Base-by-base conservation (phyloP, 2,797 vertebrate genomes). In the Epinephelus malabaricus region DNA sequence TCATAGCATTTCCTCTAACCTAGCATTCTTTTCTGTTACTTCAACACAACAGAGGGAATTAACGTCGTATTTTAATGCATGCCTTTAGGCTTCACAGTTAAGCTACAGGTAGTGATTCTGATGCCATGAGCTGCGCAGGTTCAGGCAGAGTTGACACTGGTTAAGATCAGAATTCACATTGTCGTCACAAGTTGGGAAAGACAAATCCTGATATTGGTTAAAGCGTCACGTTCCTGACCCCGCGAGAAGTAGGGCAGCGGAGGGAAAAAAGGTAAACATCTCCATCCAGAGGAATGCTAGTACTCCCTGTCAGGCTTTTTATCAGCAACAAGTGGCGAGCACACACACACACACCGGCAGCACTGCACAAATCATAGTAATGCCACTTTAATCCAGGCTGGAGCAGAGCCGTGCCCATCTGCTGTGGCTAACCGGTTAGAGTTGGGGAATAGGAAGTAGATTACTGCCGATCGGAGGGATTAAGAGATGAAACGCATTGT, bases 381-480 rank as follows among this genome's bases (percentile, higher is more conserved):
- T 86, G 69, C 72, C 81, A 75, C 71, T 78, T 83, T 88, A 92
- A 87, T 90, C 87, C 81, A 67, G 78, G 82, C 56, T 74, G 46
- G 55, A 83, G 51, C 54, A 69, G 62, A 79, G 76, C 69, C 19
- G 15, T 63, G 78, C 69, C 90, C 92, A 92, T 95, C 93, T 94
- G 90, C 77, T 88, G 77, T 23, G 71, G 86, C 51, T 81, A 78
- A 89, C 76, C 79, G 40, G 73, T 70, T 69, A 5, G 62, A 63
- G 55, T 80, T 81, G 27, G 60, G 76, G 82, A 84, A 74, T 66
- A 76, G 85, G 83, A 54, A 85, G 65, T 78, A 85, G 88, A 92
- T 94, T 92, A 93, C 63, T 25, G 55, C 47, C 7, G 84, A 91
- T 92, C 63, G 78, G 23, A 46, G 80, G 86, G 86, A 92, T 94